Conservation (phyloP, 2,113 vertebrate genomes). For the Electrona antarctica region DNA sequence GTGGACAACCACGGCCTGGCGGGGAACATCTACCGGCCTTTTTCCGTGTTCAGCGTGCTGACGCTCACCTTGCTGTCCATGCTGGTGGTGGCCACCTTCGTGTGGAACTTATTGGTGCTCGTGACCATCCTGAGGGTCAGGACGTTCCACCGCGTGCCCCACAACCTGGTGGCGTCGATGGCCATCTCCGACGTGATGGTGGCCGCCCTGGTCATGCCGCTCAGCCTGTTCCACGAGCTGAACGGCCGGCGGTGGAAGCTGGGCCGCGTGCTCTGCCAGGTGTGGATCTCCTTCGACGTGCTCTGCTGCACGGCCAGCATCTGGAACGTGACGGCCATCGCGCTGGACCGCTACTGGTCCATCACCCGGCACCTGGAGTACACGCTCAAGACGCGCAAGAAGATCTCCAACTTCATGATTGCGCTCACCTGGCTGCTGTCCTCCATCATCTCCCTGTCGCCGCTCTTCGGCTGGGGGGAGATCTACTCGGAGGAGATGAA, state of each 20-base stretch:
- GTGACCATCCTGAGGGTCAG: conserved; percentile 92
- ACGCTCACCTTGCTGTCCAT: conserved; percentile 87
- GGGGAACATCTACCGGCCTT: conserved; percentile 74
- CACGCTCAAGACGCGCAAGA: conserved; percentile 86
- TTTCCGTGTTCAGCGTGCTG: conserved; percentile 87
- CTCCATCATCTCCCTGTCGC: conserved; percentile 90
- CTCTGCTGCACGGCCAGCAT: conserved; percentile 98
- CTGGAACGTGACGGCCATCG: conserved; percentile 97
- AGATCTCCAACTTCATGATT: conserved; percentile 93
- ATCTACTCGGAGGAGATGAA: conserved; percentile 87
- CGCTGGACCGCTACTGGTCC: conserved; percentile 97
- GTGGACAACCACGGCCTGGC: conserved; percentile 32
- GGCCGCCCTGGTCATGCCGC: conserved; percentile 93
- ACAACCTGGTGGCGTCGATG: conserved; percentile 97
- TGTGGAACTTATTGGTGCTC: conserved; percentile 94
- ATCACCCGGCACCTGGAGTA: conserved; percentile 94
- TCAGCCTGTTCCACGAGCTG: conserved; percentile 90
- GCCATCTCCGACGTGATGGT: conserved; percentile 94
- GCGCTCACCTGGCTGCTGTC: conserved; percentile 91
- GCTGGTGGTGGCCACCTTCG: conserved; percentile 89
- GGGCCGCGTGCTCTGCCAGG: conserved; percentile 88
- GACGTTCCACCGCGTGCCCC: conserved; percentile 93
- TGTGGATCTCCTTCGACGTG: conserved; percentile 94
- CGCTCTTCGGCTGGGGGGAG: conserved; percentile 94
- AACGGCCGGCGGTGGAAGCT: conserved; percentile 89